phyloP scores from a whole-genome alignment of 2,888 invertebrate genomes.

The Hymenopus coronatus region DNA sequence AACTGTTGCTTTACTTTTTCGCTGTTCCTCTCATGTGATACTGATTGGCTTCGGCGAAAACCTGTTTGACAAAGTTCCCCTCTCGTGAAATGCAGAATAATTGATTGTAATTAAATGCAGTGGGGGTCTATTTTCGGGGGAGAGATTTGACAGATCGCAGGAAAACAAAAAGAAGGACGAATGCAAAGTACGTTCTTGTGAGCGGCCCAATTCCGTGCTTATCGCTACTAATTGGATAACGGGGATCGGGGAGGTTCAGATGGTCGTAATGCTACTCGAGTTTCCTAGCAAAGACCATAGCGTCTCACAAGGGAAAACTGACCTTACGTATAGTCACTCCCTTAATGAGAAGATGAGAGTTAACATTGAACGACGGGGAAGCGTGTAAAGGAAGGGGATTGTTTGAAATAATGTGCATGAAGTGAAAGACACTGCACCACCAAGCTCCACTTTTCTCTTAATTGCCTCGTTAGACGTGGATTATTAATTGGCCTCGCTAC shows the following conservation, averaged over 20 bases:
- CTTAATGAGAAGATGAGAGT: conserved; percentile 1
- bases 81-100: too few relatives aligned
- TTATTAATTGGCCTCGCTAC: conserved; percentile 1
- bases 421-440: neutral
- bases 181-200: neutral
- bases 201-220: neutral
- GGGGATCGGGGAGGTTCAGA: neutral
- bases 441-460: neutral
- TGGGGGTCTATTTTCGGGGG: neutral
- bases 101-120: neutral
- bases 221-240: conserved; percentile 8
- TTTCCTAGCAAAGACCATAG: neutral
- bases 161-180: neutral
- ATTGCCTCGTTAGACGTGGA: conserved; percentile 11
- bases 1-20: too few relatives aligned
- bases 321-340: neutral
- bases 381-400: neutral
- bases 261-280: neutral
- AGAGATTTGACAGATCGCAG: neutral
- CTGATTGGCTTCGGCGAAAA: too few relatives aligned
- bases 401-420: conserved; percentile 2
- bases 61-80: too few relatives aligned
- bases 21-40: too few relatives aligned
- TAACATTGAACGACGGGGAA: neutral
- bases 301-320: conserved; percentile 1